These are phyloP conservation scores for Drosophila rellima DNA, from an alignment of 2,888 invertebrate species.

Conservation along the genomic window DNA sequence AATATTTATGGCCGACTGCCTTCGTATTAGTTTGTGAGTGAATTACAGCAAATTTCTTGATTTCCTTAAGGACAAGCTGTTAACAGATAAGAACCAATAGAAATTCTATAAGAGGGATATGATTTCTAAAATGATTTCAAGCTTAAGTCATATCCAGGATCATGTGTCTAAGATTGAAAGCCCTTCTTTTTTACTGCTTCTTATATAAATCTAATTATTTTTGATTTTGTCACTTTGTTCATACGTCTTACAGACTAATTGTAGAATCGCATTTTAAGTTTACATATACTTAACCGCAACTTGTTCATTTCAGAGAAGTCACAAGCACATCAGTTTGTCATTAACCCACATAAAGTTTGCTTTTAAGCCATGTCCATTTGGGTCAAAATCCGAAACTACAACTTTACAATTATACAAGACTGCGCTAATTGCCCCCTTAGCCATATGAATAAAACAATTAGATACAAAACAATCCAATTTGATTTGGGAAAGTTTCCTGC, in stretches of 20 bases:
- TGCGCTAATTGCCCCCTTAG: slow-evolving; percentile 34
- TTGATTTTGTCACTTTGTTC: not conserved
- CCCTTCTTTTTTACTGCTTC: too few species aligned
- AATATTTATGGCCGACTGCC: slow-evolving; percentile 25
- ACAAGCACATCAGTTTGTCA: slow-evolving; percentile 44
- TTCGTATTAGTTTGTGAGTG: not conserved
- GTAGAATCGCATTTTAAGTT: slow-evolving; percentile 12
- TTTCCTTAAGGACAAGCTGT: not conserved
- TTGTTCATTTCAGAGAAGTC: slow-evolving; percentile 17
- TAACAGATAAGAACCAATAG: not conserved
- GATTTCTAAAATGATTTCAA: too few species aligned
- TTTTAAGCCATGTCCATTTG: slow-evolving; percentile 26
- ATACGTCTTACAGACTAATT: not conserved
- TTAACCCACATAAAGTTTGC: slow-evolving; percentile 37
- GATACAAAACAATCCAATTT: slow-evolving; percentile 8
- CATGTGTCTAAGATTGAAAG: too few species aligned
- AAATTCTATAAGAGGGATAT: not conserved
- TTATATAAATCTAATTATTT: too few species aligned
- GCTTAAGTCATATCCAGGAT: too few species aligned
- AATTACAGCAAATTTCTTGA: not conserved
- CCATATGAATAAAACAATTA: slow-evolving; percentile 30
- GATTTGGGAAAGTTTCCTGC: not conserved
- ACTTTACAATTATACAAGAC: slow-evolving; percentile 9
- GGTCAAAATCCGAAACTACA: slow-evolving; percentile 17
- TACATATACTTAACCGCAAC: slow-evolving; percentile 15